A percentile compares a stretch with the other conserved stretches of the same genome.
These are phyloP conservation scores for Drosophila rubida DNA, from an alignment of 2,888 invertebrate species.

Conservation along the genomic window DNA sequence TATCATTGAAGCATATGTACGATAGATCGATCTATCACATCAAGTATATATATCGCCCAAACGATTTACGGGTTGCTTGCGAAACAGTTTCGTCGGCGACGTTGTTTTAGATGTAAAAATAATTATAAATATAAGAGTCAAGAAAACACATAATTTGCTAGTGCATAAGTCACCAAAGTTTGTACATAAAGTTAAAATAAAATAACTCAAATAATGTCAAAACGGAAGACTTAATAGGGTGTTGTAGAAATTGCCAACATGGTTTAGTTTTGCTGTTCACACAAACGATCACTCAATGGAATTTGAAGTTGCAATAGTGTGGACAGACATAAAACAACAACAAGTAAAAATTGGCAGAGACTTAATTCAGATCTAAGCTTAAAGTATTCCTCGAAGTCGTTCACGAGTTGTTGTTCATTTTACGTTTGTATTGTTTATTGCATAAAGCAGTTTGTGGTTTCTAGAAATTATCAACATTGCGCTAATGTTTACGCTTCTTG, in stretches of 20 bases:
- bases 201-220: constrained; percentile 42
- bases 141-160: constrained; percentile 39
- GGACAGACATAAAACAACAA: too few relatives aligned
- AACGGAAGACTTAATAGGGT: too few relatives aligned
- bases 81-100: constrained; percentile 15
- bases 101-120: constrained; percentile 42
- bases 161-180: constrained; percentile 69
- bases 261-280: too few relatives aligned
- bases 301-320: too few relatives aligned
- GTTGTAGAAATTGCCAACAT: too few relatives aligned
- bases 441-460: constrained; percentile 23
- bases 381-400: background rate
- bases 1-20: constrained; percentile 20
- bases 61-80: constrained; percentile 13
- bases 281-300: too few relatives aligned
- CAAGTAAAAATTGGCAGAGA: background rate
- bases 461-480: constrained; percentile 12
- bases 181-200: constrained; percentile 59
- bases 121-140: background rate
- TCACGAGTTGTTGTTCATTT: background rate
- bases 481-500: constrained; percentile 68
- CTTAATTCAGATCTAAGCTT: too few relatives aligned
- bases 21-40: constrained; percentile 2
- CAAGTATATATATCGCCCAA: constrained; percentile 16
- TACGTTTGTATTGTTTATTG: constrained; percentile 38